Evolutionary conservation across 2,797 vertebrate genomes (phyloP).

Genomic region (Sebastes oblongus): DNA sequence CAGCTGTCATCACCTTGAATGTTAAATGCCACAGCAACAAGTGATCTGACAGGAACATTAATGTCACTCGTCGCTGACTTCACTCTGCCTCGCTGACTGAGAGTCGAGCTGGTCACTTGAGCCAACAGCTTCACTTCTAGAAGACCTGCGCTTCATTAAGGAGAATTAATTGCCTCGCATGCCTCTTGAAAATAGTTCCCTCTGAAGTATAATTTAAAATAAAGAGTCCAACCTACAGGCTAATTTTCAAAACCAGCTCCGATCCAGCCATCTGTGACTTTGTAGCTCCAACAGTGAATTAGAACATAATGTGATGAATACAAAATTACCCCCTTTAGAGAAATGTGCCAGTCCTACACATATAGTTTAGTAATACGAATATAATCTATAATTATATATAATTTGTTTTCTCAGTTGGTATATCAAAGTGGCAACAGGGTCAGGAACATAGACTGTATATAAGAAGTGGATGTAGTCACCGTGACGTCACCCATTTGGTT

Average conservation of each 20-base stretch:
- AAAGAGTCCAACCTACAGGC: not conserved
- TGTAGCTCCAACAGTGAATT: constrained; percentile 15
- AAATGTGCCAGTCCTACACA: not conserved
- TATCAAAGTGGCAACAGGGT: not conserved
- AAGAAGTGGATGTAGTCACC: not conserved
- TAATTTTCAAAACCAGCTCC: constrained; percentile 7
- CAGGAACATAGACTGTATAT: not conserved
- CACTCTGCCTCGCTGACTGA: not conserved
- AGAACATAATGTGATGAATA: constrained; percentile 9
- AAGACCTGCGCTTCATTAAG: not conserved
- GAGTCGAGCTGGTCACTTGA: not conserved
- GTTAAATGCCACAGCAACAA: constrained; percentile 9
- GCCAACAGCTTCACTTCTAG: not conserved
- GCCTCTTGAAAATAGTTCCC: constrained; percentile 14
- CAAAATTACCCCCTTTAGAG: not conserved
- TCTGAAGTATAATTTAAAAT: constrained; percentile 8
- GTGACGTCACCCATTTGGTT: not conserved
- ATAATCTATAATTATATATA: not conserved
- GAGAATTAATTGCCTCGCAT: not conserved
- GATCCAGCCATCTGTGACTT: constrained; percentile 36
- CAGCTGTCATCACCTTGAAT: constrained; percentile 4
- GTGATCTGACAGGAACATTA: not conserved
- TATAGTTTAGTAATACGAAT: not conserved
- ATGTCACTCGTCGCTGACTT: constrained; percentile 3
- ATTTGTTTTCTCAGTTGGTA: not conserved